Evolutionary conservation across 2,113 vertebrate species (phyloP), one percentile per base, ranked within the genome.

Genomic region (Rhodinocichla rosea): DNA sequence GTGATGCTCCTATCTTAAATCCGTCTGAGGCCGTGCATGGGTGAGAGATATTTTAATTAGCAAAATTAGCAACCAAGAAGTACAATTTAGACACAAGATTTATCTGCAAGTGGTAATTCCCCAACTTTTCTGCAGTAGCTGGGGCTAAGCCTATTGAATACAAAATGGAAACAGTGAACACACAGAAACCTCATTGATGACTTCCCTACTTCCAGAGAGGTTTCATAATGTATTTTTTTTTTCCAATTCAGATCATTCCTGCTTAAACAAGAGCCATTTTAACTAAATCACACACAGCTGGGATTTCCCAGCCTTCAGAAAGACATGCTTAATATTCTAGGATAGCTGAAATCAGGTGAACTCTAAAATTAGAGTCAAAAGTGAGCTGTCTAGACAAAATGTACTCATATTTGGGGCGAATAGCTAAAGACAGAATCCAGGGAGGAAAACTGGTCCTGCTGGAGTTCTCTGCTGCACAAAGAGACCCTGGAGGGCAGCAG

Each of bases 21-120:
- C 83, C 11, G 75, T 73, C 83, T 35, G 68, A 65, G 42, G 39
- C 57, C 2, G 1, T 49, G 78, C 57, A 62, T 5, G 23, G 71
- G 52, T 74, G 92, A 92, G 27, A 96, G 90, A 91, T 94, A 88
- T 68, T 93, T 85, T 92, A 95, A 95, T 95, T 90, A 96, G 70
- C 10, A 70, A 95, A 95, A 97, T 88, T 92, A 97, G 81, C 89
- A 90, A 91, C 30, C 62, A 89, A 84, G 68, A 87, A 93, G 80
- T 80, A 92, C 44, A 85, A 83, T 82, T 96, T 62, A 84, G 45
- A 64, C 35, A 67, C 15, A 28, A 88, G 71, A 85, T 92, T 87
- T 83, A 89, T 87, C 83, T 92, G 68, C 62, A 57, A 76, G 68
- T 39, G 42, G 39, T 77, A 92, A 94, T 83, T 90, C 81, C 80